Evolutionary conservation across 2,797 vertebrate genomes (phyloP).

Genomic region (Chrysocyon brachyurus): DNA sequence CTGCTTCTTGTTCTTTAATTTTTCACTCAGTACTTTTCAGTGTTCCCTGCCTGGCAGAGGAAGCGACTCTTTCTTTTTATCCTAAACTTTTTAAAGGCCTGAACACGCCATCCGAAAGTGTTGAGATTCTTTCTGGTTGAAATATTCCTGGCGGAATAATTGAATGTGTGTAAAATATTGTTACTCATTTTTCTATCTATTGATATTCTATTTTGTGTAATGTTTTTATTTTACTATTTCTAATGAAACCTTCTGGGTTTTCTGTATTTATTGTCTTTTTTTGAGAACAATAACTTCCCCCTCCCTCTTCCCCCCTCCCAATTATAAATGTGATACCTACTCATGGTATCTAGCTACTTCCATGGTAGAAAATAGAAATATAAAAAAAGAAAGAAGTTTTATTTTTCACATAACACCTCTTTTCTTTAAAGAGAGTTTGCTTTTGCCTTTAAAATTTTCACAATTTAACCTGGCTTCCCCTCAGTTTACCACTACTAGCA

Average conservation of each 20-base stretch:
- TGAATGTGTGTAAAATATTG: background rate
- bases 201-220: slow-evolving; percentile 5
- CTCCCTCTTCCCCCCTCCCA: background rate
- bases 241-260: background rate
- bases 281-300: background rate
- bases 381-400: slow-evolving; percentile 26
- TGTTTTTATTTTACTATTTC: slow-evolving; percentile 9
- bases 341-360: slow-evolving; percentile 25
- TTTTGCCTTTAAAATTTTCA: slow-evolving; percentile 20
- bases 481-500: background rate
- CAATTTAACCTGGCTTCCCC: background rate
- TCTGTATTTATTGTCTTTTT: background rate
- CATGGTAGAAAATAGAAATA: slow-evolving; percentile 51
- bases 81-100: background rate
- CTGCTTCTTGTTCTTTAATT: slow-evolving; percentile 51
- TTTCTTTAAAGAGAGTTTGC: slow-evolving; percentile 10
- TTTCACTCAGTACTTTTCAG: slow-evolving; percentile 30
- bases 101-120: background rate
- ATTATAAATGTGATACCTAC: background rate
- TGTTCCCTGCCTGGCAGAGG: background rate
- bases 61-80: background rate
- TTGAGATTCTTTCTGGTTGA: background rate
- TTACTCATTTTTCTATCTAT: background rate
- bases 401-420: slow-evolving; percentile 31
- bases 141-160: background rate